Base-by-base conservation (phyloP, 2,113 vertebrate genomes). In the Centropus bengalensis region DNA sequence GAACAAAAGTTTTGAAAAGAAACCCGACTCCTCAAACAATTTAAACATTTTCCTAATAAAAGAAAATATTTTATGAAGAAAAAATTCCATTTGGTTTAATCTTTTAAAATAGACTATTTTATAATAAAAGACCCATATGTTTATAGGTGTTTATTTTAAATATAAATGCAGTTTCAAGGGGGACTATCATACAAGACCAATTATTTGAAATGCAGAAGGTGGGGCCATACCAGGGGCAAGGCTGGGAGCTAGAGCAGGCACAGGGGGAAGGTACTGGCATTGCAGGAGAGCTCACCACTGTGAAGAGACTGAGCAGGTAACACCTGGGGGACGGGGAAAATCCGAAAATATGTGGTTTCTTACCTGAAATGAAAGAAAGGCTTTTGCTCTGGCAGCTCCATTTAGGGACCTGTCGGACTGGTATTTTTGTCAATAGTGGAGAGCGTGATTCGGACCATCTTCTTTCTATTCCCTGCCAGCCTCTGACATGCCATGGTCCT, bases 191-290 rank as follows among this genome's bases (percentile, higher is more conserved):
- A 33, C 21, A n/a, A 17, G 14, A 36, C 33, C 12, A 1, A 24
- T 30, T 19, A 14, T 21, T 82, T 62, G 54, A 33, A 45, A 18
- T 8, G 47, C 15, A 36, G 21, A 4, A 28, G 21, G 12, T 40
- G 18, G 42, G 59, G 38, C 14, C 2, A 2, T 18, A 36, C 23
- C 16, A 23, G 55, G 66, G 30, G 38, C 2, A 49, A 36, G 2
- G 1, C 23, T 20, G 20, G 62, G 36, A 64, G 32, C 8, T 52
- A 58, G 14, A 38, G 27, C 14, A 24, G 49, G 19, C 5, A 2
- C 0, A 1, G 7, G 12, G 5, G 5, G 8, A 44, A 20, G 6
- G 30, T 23, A 49, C 10, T 5, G 4, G 14, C 14, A 5, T 2
- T 6, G 9, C 19, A 28, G 32, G 14, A 27, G 44, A 59, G 3